phyloP scores from a whole-genome alignment of 2,113 vertebrate genomes.

The Thamnophis sirtalis region DNA sequence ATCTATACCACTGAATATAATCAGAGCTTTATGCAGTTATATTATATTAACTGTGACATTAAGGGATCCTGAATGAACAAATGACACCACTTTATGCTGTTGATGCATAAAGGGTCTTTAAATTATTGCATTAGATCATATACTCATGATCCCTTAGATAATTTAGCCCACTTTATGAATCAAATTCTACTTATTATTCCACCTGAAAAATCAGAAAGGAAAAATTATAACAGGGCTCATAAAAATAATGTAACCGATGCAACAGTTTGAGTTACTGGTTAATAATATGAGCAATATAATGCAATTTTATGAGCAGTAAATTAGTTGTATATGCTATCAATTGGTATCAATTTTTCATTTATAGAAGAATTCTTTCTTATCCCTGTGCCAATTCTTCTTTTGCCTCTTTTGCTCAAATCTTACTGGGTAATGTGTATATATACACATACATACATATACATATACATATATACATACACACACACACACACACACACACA shows the following conservation, averaged over 20 bases:
- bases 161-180: background rate
- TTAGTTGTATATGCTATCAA: background rate
- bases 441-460: too few species aligned
- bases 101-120: background rate
- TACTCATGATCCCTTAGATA: background rate
- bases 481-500: rapidly evolving
- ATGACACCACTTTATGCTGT: background rate
- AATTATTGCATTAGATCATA: background rate
- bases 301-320: background rate
- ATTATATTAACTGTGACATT: background rate
- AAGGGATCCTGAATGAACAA: background rate
- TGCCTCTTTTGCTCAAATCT: background rate
- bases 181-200: background rate
- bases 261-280: background rate
- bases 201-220: background rate
- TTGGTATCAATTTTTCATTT: background rate
- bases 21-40: background rate
- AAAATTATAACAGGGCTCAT: background rate
- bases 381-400: background rate
- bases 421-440: too few species aligned
- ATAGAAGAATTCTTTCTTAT: background rate
- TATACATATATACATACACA: too few species aligned
- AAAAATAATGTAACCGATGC: background rate
- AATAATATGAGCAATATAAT: background rate
- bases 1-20: background rate